These are phyloP conservation scores for Pseudochirops corinnae DNA, from an alignment of 2,797 vertebrate species.

Conservation along the genomic window DNA sequence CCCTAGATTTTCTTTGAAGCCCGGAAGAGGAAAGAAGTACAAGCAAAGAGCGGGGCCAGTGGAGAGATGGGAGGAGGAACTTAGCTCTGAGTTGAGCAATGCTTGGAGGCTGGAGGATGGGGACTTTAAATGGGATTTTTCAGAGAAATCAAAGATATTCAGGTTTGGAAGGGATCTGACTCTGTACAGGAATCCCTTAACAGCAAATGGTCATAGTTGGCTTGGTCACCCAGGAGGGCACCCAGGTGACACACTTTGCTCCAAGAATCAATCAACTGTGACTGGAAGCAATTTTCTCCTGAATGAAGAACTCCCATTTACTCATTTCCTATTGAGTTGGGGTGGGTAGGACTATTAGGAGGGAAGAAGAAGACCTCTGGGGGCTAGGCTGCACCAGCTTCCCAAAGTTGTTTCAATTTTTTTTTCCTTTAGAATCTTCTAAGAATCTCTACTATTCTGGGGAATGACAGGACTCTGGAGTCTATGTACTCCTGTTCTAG, in stretches of 20 bases:
- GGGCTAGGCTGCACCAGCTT: background rate
- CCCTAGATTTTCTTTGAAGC: constrained; percentile 64
- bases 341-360: background rate
- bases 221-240: background rate
- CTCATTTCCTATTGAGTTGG: background rate
- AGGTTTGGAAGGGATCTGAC: background rate
- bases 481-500: background rate
- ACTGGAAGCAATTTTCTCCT: background rate
- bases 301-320: background rate
- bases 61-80: background rate
- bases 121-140: background rate
- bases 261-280: background rate
- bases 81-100: background rate
- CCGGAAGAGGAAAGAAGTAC: constrained; percentile 58
- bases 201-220: background rate
- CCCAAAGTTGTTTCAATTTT: background rate
- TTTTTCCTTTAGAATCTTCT: background rate
- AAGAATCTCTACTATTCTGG: background rate
- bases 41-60: background rate
- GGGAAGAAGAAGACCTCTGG: background rate
- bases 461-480: background rate
- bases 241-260: background rate
- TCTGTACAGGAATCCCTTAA: background rate
- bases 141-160: background rate
- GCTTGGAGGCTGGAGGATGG: background rate